These are phyloP conservation scores for Drosophila subsilvestris DNA, from an alignment of 2,888 invertebrate species.

Conservation along the genomic window DNA sequence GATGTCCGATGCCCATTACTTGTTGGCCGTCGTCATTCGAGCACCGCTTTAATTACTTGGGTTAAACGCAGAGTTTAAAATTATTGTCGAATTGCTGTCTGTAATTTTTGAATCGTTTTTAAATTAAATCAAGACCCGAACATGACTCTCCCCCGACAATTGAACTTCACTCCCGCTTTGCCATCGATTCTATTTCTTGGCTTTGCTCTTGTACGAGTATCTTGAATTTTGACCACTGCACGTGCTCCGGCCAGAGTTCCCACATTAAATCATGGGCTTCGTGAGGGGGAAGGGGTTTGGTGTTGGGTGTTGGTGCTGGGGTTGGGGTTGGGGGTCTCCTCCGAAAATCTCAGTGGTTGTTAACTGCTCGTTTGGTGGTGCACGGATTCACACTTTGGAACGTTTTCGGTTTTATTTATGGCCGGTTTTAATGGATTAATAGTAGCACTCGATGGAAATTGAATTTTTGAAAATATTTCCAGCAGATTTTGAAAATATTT, in stretches of 20 bases:
- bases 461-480: neutral
- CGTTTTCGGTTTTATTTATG: neutral
- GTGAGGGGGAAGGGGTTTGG: neutral
- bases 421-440: neutral
- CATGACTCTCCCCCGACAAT: conserved; percentile 34
- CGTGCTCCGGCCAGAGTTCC: conserved; percentile 52
- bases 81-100: conserved; percentile 55
- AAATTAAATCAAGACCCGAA: conserved; percentile 70
- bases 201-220: neutral
- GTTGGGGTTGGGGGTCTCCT: conserved; percentile 19
- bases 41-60: conserved; percentile 73
- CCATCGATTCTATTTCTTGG: neutral
- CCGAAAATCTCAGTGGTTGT: conserved; percentile 32
- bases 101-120: conserved; percentile 71
- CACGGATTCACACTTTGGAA: conserved; percentile 34
- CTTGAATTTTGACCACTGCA: conserved; percentile 31
- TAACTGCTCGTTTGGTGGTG: conserved; percentile 21
- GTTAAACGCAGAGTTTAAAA: conserved; percentile 74
- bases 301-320: conserved; percentile 28
- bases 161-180: conserved; percentile 15
- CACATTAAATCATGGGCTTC: conserved; percentile 66
- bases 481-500: too few species aligned
- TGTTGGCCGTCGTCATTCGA: conserved; percentile 47
- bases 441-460: neutral
- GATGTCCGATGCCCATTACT: conserved; percentile 2